Evolutionary conservation across 2,888 invertebrate genomes (phyloP).

Genomic region (Lamproptera curius): DNA sequence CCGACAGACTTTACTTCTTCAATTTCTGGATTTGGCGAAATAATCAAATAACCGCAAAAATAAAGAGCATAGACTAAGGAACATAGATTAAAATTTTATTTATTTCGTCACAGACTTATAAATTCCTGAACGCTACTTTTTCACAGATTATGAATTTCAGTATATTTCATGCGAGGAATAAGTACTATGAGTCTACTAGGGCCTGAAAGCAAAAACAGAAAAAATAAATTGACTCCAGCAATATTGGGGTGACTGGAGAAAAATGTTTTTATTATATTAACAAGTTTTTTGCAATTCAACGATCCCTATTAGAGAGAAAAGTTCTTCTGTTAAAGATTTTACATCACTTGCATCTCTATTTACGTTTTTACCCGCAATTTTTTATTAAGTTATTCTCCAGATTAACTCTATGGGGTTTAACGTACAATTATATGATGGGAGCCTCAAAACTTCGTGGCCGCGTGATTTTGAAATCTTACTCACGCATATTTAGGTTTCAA

Average conservation of each 20-base stretch:
- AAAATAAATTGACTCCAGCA: too few relatives aligned
- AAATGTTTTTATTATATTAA: too few relatives aligned
- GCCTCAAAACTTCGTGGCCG: background rate
- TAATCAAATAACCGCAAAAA: background rate
- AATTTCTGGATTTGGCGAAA: background rate
- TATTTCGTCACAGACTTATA: too few relatives aligned
- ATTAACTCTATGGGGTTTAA: constrained; percentile 2
- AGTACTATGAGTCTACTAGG: too few relatives aligned
- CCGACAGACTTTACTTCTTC: background rate
- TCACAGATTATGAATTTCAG: too few relatives aligned
- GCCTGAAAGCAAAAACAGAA: too few relatives aligned
- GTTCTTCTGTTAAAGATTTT: constrained; percentile 14
- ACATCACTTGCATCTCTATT: background rate
- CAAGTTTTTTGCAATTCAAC: too few relatives aligned
- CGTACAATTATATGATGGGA: background rate
- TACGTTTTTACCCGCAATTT: background rate
- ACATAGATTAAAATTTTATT: too few relatives aligned
- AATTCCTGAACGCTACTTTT: too few relatives aligned
- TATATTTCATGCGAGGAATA: too few relatives aligned
- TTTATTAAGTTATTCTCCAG: constrained; percentile 1
- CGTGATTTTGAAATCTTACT: constrained; percentile 3
- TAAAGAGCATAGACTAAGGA: background rate
- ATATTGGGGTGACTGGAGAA: too few relatives aligned
- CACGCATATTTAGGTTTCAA: too few relatives aligned
- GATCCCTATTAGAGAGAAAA: background rate